Base-by-base conservation (phyloP, 2,113 vertebrate genomes). In the Platichthys flesus region DNA sequence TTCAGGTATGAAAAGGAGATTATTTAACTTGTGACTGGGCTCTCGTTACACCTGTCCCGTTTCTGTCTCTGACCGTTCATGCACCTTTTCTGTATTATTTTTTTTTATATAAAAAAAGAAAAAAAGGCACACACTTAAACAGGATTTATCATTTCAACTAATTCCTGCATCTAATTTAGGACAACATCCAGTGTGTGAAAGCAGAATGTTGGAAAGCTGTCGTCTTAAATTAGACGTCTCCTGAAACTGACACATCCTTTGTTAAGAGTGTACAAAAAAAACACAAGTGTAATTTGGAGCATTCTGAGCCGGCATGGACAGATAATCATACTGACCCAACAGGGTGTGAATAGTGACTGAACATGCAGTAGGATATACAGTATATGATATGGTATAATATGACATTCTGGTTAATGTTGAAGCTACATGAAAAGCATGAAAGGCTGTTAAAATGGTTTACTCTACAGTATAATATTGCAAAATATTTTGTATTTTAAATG, bases 401-500 rank as follows among this genome's bases (percentile, higher is more conserved):
- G 84, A 92, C 85, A 87, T 91, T 92, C 90, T 93, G 91, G 91
- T 93, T 81, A 89, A 90, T 93, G 92, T 94, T 95, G 90, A 95
- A 91, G 88, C 93, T 93, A 95, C 94, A 91, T 86, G 89, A 92
- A 93, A 94, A 95, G 95, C 95, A 96, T 96, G 95, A 95, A 91
- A 89, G 93, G 91, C 92, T 95, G 94, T 94, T 91, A 86, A 93
- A 89, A 93, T 91, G 94, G 93, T 95, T 94, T 95, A 94, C 94
- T 95, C 88, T 84, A 95, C 81, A 79, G 94, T 95, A 95, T 96
- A 92, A 91, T 89, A 90, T 94, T 94, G 92, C 94, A 93, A 95
- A 94, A 93, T 94, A 95, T 96, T 97, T 97, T 97, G 95, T 97
- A 97, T 97, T 94, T 94, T 93, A 95, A 94, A 93, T 90, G 76